These are phyloP conservation scores for Bubo blakistoni DNA, from an alignment of 2,113 vertebrate species.

Conservation along the genomic window DNA sequence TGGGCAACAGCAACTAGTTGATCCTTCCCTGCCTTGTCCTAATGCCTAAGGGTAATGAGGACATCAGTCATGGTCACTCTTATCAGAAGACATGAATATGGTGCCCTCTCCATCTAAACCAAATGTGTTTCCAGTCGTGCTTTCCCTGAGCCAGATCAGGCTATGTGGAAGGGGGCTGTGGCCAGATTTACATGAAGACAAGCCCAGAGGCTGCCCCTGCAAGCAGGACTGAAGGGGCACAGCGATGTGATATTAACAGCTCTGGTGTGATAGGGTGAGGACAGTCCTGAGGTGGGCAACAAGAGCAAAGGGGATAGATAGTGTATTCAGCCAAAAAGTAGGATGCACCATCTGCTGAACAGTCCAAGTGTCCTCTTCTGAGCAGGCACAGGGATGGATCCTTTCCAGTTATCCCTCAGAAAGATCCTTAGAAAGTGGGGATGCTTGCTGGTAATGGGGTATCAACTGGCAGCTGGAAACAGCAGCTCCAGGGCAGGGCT, in stretches of 20 bases:
- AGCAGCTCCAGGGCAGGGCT: background rate
- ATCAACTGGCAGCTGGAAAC: background rate
- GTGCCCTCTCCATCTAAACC: background rate
- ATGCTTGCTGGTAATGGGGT: background rate
- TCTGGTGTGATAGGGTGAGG: background rate
- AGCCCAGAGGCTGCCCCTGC: background rate
- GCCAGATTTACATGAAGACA: background rate
- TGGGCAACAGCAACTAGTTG: background rate
- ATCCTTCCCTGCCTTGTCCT: background rate
- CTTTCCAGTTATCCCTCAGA: background rate
- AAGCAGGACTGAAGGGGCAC: background rate
- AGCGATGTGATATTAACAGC: rapidly evolving
- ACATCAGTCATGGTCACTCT: background rate
- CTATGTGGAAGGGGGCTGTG: background rate
- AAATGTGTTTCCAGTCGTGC: rapidly evolving
- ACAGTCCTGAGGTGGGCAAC: rapidly evolving
- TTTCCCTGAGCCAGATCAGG: background rate
- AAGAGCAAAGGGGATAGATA: background rate
- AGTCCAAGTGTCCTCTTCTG: background rate
- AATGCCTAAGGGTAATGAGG: background rate
- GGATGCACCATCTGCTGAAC: background rate
- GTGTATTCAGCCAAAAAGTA: background rate
- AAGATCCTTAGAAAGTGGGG: background rate
- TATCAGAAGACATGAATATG: background rate
- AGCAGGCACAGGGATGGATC: background rate